Percentiles rank a stretch among this genome's conserved stretches.
These are phyloP conservation scores for Thamnophis sirtalis DNA, from an alignment of 2,113 vertebrate species.

Conservation along the genomic window DNA sequence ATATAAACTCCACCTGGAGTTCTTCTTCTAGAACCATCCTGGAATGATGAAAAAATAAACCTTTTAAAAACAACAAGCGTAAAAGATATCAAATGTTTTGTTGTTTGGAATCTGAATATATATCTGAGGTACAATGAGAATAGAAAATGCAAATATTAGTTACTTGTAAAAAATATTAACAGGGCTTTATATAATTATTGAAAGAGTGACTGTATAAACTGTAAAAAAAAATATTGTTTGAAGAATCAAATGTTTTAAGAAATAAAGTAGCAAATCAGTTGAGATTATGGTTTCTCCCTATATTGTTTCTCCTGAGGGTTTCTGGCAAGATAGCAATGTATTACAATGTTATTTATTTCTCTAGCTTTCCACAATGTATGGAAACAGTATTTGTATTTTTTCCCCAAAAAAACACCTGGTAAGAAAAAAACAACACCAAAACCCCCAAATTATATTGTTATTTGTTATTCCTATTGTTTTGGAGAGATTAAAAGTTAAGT, in stretches of 20 bases:
- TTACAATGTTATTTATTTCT: background rate
- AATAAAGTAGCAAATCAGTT: background rate
- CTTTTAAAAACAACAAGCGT: background rate
- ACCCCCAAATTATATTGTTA: background rate
- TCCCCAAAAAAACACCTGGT: background rate
- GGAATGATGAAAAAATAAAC: slow-evolving; percentile 34
- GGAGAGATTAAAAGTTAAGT: background rate
- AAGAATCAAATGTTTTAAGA: background rate
- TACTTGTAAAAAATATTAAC: background rate
- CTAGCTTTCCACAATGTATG: background rate
- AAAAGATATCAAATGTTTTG: background rate
- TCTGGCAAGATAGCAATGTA: background rate
- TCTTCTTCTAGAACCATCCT: slow-evolving; percentile 90
- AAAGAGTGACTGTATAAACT: background rate
- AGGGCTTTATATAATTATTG: background rate
- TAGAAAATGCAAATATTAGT: background rate
- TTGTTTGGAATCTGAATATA: background rate
- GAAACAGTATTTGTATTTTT: background rate
- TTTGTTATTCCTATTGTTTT: background rate
- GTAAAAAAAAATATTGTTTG: background rate
- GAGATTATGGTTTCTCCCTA: background rate
- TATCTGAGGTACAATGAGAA: background rate
- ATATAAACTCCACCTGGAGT: slow-evolving; percentile 95
- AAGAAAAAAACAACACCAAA: no score
- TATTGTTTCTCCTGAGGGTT: background rate